Evolutionary conservation across 1,140 invertebrate species (phyloP).

Genomic region (Zelostemma sp.): DNA sequence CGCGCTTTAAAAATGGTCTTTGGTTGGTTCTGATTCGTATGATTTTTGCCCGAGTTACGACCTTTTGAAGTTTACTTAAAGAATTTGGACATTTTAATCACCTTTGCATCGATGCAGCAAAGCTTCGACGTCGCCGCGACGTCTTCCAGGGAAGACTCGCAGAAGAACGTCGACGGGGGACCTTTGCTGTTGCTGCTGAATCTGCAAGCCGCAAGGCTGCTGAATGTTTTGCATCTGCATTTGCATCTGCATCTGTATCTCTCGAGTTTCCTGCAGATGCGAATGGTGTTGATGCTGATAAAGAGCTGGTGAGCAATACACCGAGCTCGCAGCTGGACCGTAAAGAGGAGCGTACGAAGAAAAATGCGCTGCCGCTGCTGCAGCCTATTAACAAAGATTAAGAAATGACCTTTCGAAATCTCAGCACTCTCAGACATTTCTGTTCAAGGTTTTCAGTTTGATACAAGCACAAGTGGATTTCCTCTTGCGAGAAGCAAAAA

Average conservation of each 20-base stretch:
- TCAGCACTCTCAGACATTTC: too few relatives aligned
- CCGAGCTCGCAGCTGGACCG: conserved; percentile 62
- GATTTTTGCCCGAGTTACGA: too few relatives aligned
- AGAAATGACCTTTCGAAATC: not conserved
- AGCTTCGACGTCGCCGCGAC: conserved; percentile 85
- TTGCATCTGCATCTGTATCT: conserved; percentile 67
- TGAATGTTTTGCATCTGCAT: conserved; percentile 65
- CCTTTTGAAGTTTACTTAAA: too few relatives aligned
- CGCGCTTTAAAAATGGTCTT: too few relatives aligned
- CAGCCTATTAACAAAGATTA: conserved; percentile 45
- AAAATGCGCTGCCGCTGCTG: conserved; percentile 61
- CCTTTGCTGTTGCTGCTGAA: conserved; percentile 69
- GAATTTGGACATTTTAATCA: too few relatives aligned
- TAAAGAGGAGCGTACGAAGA: conserved; percentile 64
- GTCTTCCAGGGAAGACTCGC: conserved; percentile 86
- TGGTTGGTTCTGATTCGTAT: too few relatives aligned
- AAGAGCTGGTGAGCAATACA: conserved; percentile 67
- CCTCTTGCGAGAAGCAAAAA: too few relatives aligned
- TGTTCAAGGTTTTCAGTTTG: too few relatives aligned
- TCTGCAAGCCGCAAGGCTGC: conserved; percentile 58
- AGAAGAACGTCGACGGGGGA: conserved; percentile 82
- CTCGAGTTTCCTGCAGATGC: conserved; percentile 59
- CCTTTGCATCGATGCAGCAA: conserved; percentile 78
- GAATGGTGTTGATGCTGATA: conserved; percentile 65
- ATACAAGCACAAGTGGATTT: too few relatives aligned